Base-by-base conservation (phyloP, 2,797 vertebrate genomes). In the Paramormyrops hopkinsi region DNA sequence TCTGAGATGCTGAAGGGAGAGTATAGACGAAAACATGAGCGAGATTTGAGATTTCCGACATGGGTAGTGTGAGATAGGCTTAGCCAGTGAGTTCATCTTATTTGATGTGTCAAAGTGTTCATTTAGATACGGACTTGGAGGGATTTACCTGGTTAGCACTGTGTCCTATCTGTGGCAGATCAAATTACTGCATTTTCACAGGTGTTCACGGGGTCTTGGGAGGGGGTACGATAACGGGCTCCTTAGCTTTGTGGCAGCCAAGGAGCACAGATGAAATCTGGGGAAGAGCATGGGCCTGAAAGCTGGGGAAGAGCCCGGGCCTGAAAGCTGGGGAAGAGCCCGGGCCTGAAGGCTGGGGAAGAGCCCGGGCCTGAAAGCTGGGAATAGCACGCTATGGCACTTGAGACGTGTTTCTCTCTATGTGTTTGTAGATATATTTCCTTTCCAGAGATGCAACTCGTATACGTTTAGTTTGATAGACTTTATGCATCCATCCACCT, bases 401-500 rank as follows among this genome's bases (percentile, higher is more conserved):
- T 83, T 53, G 22, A 96, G 51, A 69, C 85, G 87, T 62, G 41
- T 90, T 82, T 53, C 59, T 96, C 95, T 96, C 59, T 96, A 95
- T 96, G 95, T 96, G 95, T 95, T 96, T 95, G 95, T 92, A 95
- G 96, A 92, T 94, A 94, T 84, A 46, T 51, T 69, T 82, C 25
- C 65, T 86, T 51, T 51, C 8, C 14, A 46, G 41, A 44, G 19
- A 44, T 17, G 11, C 65, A 29, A 12, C 96, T 95, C 97, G 95
- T 95, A 7, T 46, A 46, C 44, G 6, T 46, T 96, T 97, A 96
- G 97, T 92, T 95, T 98, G 97, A 98, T 97, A 98, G 97, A 97
- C 95, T 92, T 95, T 96, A 97, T 96, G 96, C 96, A 93, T 96
- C 96, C 97, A 98, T 98, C 97, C 97, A 97, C 76, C 97, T 96